phyloP scores from a whole-genome alignment of 2,113 vertebrate species.

The Tychaedon coryphoeus region DNA sequence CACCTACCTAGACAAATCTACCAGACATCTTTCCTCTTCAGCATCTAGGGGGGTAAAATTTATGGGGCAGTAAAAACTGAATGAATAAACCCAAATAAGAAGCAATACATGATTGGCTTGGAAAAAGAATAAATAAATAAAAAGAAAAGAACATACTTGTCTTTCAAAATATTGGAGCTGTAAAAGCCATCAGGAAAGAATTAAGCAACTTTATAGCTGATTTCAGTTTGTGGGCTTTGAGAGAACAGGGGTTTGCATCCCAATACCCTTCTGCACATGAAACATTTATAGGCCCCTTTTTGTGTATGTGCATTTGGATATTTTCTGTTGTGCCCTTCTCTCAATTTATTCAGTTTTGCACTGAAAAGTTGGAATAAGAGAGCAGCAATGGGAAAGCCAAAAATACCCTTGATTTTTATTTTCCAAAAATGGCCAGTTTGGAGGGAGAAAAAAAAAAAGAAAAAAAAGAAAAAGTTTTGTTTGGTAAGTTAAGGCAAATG shows the following conservation, averaged over 20 bases:
- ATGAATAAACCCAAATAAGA: not conserved
- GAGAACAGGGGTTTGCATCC: not conserved
- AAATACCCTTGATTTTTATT: conserved; percentile 36
- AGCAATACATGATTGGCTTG: not conserved
- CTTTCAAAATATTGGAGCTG: not conserved
- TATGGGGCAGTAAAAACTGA: not conserved
- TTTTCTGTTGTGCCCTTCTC: not conserved
- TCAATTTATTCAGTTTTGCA: not conserved
- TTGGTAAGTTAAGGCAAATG: not conserved
- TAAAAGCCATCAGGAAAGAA: not conserved
- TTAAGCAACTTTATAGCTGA: not conserved
- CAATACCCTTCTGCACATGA: not conserved
- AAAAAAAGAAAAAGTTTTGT: not conserved
- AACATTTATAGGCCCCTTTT: not conserved
- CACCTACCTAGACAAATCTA: not conserved
- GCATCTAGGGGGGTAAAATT: not conserved
- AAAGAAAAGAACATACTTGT: not conserved
- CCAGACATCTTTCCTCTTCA: not conserved
- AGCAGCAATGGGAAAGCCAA: not conserved
- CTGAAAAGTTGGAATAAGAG: not conserved
- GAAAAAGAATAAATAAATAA: too few relatives aligned
- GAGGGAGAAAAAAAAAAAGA: not conserved
- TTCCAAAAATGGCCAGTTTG: conserved; percentile 16
- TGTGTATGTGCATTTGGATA: not conserved
- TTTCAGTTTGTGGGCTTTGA: not conserved